A percentile compares a stretch with the other conserved stretches of the same genome.
phyloP scores from a whole-genome alignment of 64 coral and sea anemone species.

The Orbicella faveolata region DNA sequence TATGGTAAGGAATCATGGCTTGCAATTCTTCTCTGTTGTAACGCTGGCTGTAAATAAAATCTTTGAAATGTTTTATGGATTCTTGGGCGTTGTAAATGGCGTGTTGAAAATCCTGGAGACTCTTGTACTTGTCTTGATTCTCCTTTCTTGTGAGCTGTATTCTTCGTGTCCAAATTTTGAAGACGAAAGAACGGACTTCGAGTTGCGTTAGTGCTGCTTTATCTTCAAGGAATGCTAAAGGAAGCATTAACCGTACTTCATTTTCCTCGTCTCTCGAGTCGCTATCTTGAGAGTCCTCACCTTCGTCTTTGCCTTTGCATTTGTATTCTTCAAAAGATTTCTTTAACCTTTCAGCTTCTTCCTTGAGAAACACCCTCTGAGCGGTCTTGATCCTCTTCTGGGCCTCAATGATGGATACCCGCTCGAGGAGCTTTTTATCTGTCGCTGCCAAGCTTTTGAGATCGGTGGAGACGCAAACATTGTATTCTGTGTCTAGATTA shows the following conservation, averaged over 20 bases:
- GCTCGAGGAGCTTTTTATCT: constrained; percentile 5
- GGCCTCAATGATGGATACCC: neutral
- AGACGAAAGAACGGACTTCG: neutral
- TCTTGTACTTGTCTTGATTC: neutral
- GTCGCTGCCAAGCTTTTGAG: neutral
- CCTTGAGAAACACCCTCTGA: neutral
- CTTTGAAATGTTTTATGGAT: neutral
- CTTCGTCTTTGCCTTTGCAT: no score
- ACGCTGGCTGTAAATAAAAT: neutral
- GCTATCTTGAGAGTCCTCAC: neutral
- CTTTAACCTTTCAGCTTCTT: neutral
- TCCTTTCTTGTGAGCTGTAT: neutral
- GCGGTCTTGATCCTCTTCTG: neutral
- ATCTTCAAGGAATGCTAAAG: neutral
- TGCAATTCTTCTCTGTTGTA: neutral
- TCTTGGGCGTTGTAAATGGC: constrained; percentile 19
- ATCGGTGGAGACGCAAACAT: neutral
- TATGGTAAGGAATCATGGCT: neutral
- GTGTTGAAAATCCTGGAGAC: neutral
- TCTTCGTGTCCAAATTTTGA: constrained; percentile 6
- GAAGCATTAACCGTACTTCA: neutral
- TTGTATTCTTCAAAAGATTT: neutral
- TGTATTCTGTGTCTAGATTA: neutral
- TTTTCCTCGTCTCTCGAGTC: neutral
- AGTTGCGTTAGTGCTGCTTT: neutral